A percentile compares a stretch with the other conserved stretches of the same genome.
phyloP scores from a whole-genome alignment of 2,113 vertebrate genomes.

The Corvus moneduloides region DNA sequence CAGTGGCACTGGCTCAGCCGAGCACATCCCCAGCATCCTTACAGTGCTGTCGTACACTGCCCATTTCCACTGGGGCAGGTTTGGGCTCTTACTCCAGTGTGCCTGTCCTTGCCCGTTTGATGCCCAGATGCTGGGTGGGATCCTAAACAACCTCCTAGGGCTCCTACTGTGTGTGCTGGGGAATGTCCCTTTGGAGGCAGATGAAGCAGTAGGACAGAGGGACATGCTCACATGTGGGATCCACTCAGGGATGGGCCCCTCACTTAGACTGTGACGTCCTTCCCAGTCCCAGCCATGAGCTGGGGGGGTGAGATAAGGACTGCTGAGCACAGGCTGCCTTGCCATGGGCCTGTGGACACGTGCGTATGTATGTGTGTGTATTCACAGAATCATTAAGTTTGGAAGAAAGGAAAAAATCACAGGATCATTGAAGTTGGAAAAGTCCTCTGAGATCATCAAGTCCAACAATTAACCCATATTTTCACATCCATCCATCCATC shows the following conservation, averaged over 20 bases:
- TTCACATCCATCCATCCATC: background rate
- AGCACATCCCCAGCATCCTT: background rate
- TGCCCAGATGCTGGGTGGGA: rapidly evolving
- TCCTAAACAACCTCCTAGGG: background rate
- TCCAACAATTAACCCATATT: background rate
- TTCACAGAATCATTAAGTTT: background rate
- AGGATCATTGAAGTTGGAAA: background rate
- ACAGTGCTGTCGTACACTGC: rapidly evolving
- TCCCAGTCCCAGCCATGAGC: background rate
- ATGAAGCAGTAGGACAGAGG: background rate
- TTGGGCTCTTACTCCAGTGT: rapidly evolving
- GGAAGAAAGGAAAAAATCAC: background rate
- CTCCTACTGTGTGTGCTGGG: background rate
- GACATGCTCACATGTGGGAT: background rate
- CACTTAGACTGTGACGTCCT: background rate
- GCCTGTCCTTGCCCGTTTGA: background rate
- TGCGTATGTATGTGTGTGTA: rapidly evolving
- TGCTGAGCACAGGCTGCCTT: background rate
- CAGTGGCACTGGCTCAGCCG: background rate
- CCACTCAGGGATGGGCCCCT: background rate
- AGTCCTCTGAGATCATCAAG: background rate
- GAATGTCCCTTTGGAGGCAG: background rate
- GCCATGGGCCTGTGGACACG: background rate
- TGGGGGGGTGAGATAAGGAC: background rate
- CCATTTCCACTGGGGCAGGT: background rate